Conservation (phyloP, 2,797 vertebrate species). For the Oreortyx pictus region DNA sequence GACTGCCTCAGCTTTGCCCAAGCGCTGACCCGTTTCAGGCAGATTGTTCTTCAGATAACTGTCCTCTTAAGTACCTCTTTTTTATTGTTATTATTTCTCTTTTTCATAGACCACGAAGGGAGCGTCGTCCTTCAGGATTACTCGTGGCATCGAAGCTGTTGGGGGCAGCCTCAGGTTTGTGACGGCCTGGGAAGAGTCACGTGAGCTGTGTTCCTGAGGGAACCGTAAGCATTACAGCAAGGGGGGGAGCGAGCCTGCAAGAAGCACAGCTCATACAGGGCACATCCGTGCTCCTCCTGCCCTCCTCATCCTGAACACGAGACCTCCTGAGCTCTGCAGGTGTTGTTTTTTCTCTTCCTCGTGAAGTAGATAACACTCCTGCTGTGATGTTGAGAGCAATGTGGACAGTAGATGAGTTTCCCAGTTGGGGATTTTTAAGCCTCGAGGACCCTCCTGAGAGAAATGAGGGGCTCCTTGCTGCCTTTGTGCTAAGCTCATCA, state of each 20-base stretch:
- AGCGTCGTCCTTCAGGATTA: conserved; percentile 94
- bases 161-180: conserved; percentile 92
- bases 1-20: background rate
- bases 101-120: conserved; percentile 93
- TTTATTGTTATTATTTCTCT: background rate
- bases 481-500: background rate
- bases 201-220: background rate
- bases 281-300: background rate
- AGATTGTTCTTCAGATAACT: background rate
- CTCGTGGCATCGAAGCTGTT: conserved; percentile 92
- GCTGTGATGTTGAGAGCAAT: background rate
- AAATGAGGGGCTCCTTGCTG: background rate
- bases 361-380: background rate
- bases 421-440: background rate
- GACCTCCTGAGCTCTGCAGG: background rate
- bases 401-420: background rate
- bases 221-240: background rate
- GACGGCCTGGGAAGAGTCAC: background rate
- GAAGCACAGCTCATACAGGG: background rate
- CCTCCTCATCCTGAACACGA: background rate
- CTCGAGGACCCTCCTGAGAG: background rate
- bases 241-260: background rate
- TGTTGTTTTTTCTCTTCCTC: background rate
- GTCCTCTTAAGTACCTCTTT: background rate
- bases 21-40: background rate